Conservation (phyloP, 2,113 vertebrate genomes). For the Heteronetta atricapilla region DNA sequence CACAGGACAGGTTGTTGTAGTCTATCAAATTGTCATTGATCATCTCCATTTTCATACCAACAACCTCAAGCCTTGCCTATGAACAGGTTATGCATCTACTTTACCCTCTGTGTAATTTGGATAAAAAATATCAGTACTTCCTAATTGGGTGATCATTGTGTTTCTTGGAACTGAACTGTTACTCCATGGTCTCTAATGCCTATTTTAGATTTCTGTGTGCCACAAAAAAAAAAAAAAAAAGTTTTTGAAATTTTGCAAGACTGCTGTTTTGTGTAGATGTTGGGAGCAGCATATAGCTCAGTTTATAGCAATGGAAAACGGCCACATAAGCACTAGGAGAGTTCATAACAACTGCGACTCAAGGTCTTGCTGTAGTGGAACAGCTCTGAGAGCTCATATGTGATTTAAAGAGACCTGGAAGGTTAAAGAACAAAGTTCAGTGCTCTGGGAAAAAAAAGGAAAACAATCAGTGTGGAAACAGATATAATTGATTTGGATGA, state of each 20-base stretch:
- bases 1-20: not conserved
- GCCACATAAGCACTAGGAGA: not conserved
- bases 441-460: not conserved
- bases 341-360: not conserved
- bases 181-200: not conserved
- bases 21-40: not conserved
- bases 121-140: not conserved
- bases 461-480: not conserved
- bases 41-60: not conserved
- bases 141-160: not conserved
- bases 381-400: not conserved
- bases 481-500: conserved; percentile 17
- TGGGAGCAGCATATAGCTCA: not conserved
- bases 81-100: not conserved
- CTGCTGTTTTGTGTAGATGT: not conserved
- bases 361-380: not conserved
- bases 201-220: not conserved
- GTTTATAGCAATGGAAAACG: not conserved
- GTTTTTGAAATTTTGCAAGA: not conserved
- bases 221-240: not conserved
- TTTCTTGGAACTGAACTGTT: not conserved
- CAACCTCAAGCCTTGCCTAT: not conserved
- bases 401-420: not conserved
- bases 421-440: conserved; percentile 14
- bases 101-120: not conserved